Base-by-base conservation (phyloP, 2,888 invertebrate species). In the Brenthis daphne region DNA sequence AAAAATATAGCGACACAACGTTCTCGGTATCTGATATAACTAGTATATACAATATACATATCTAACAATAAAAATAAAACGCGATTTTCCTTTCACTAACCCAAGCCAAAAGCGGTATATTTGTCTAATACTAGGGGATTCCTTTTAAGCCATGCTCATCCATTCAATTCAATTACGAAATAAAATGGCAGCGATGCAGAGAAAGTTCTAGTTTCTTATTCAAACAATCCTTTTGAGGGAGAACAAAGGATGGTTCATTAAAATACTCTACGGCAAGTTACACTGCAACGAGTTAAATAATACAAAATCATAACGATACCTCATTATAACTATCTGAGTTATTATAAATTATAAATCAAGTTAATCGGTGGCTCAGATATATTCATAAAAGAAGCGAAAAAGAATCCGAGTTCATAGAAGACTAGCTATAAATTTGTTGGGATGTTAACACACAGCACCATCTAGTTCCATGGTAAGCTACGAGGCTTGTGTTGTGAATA, bases 91-190 rank as follows among this genome's bases (percentile, higher is more conserved):
- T 54, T 64, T 64, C 48, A 50, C 50, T 51, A 29, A 50, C 12
- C 24, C 51, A 55, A 50, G 33, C 20, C 54, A 29, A 69, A 71
- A 64, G 64, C 50, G 69, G 55, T 69, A 57, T 67, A 69, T 74
- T 73, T 73, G 66, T 65, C 67, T 65, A 76, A 78, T 73, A 76
- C 74, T 76, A 71, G 73, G 74, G 77, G 79, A 79, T 81, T 76
- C 76, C 70, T 76, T 82, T 74, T 78, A 81, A 81, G 76, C 76
- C 82, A 80, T 77, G 74, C 79, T 84, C 83, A 83, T 86, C 82
- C 83, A 81, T 84, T 82, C 85, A 88, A 89, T 90, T 88, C 88
- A 88, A 90, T 90, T 90, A 89, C 84, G 72, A 85, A 88, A 82
- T 84, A 87, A 89, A 88, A 88, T 83, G 85, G 82, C 79, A 78